Conservation (phyloP, 1,140 invertebrate species). For the Zaprionus davidi region DNA sequence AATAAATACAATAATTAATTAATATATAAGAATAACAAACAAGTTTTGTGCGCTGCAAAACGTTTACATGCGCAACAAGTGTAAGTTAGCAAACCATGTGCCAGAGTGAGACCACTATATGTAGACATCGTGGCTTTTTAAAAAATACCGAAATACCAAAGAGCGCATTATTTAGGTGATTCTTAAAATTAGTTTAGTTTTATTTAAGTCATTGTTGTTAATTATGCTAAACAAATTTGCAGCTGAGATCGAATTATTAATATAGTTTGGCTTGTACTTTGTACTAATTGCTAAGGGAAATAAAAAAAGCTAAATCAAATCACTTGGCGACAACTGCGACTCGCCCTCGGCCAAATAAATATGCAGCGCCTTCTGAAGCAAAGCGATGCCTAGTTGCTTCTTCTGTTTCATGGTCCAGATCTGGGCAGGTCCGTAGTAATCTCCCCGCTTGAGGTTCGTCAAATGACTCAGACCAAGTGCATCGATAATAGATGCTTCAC, state of each 20-base stretch:
- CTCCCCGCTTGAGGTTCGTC: constrained; percentile 92
- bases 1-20: background rate
- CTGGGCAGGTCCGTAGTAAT: constrained; percentile 92
- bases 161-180: constrained; percentile 1
- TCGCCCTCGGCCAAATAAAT: constrained; percentile 95
- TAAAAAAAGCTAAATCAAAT: constrained; percentile 85
- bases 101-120: background rate
- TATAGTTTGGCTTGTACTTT: constrained; percentile 50
- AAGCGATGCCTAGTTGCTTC: constrained; percentile 90
- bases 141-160: constrained; percentile 3
- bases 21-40: background rate
- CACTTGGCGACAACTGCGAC: constrained; percentile 89
- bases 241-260: constrained; percentile 5
- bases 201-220: background rate
- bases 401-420: constrained; percentile 90
- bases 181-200: background rate
- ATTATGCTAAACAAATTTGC: background rate
- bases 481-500: constrained; percentile 97
- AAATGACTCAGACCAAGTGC: constrained; percentile 91
- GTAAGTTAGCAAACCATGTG: background rate
- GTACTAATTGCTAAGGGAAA: constrained; percentile 42
- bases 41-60: background rate
- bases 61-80: constrained; percentile 1
- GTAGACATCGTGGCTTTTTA: background rate
- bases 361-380: constrained; percentile 93